Evolutionary conservation across 2,797 vertebrate species (phyloP), one percentile per base, ranked within the genome.

Genomic region (Limnodromus scolopaceus): DNA sequence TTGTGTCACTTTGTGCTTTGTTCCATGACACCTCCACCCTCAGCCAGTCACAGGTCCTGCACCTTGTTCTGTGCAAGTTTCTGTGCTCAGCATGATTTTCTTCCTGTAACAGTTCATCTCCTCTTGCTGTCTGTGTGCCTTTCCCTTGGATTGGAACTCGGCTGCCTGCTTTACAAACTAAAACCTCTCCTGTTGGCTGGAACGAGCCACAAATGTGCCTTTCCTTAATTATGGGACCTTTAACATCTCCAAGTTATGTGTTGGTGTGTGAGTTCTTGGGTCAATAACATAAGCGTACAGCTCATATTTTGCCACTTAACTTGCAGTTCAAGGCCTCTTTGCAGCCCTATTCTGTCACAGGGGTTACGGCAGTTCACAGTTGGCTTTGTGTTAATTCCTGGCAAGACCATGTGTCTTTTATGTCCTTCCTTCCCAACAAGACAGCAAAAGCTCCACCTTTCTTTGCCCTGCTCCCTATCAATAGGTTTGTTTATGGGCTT

Each of bases 331-430:
- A 74, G 45, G 7, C 11, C 18, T 88, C 53, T 91, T 80, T 28
- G 12, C 27, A 88, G 39, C 28, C 25, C 36, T 60, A 0, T 66
- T 66, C 53, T 75, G 25, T 41, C 41, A 71, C 9, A 64, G 48
- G 39, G 55, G 27, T 27, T n/a, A 34, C 0, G 0, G 32, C 19
- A 86, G 45, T 46, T 75, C 13, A 17, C n/a, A 30, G 38, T 1
- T 57, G 76, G 32, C 69, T 65, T 70, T 81, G 17, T 38, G 55
- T 16, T 79, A 72, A 41, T 28, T 65, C 32, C 63, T 91, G 85
- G 34, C 22, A 77, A 55, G 38, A 32, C 1, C 13, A 6, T 14
- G 24, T 30, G 12, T 39, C 12, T 84, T 75, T 71, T 34, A 16
- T 41, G 34, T 57, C 34, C 23, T 57, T 74, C 86, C 65, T 84